A percentile compares a stretch with the other conserved stretches of the same genome.
These are phyloP conservation scores for Stenurella melanura DNA, from an alignment of 2,888 invertebrate genomes.

Conservation along the genomic window DNA sequence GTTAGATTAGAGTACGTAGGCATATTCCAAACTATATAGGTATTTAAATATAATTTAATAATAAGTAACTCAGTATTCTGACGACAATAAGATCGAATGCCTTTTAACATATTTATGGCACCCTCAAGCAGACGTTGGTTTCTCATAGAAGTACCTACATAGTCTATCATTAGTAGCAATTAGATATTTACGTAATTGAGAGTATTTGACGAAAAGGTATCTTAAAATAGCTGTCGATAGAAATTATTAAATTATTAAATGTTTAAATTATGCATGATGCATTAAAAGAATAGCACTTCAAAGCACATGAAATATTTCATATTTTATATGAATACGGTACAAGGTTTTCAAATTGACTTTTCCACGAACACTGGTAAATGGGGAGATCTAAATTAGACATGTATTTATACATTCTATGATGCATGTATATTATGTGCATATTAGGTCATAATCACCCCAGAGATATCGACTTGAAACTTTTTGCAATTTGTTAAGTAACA, in stretches of 20 bases:
- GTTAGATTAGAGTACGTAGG: too few species aligned
- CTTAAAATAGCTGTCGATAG: slow-evolving; percentile 6
- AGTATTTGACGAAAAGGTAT: background rate
- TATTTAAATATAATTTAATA: background rate
- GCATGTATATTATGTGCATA: too few species aligned
- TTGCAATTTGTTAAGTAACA: too few species aligned
- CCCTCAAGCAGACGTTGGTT: slow-evolving; percentile 9
- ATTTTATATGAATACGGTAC: background rate
- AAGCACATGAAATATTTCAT: background rate
- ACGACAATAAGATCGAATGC: background rate
- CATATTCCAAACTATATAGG: background rate
- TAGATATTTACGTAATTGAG: slow-evolving; percentile 5
- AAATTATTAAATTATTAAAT: too few species aligned
- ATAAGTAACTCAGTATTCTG: background rate
- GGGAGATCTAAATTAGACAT: background rate
- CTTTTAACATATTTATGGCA: background rate
- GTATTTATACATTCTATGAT: too few species aligned
- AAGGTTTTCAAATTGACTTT: background rate
- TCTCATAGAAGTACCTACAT: slow-evolving; percentile 2
- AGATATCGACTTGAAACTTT: too few species aligned
- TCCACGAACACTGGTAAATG: background rate
- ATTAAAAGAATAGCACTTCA: background rate
- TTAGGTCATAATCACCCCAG: too few species aligned
- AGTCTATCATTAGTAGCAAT: slow-evolving; percentile 11
- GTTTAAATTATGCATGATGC: background rate